phyloP scores from a whole-genome alignment of 2,888 invertebrate species.

The Thumatha senex region DNA sequence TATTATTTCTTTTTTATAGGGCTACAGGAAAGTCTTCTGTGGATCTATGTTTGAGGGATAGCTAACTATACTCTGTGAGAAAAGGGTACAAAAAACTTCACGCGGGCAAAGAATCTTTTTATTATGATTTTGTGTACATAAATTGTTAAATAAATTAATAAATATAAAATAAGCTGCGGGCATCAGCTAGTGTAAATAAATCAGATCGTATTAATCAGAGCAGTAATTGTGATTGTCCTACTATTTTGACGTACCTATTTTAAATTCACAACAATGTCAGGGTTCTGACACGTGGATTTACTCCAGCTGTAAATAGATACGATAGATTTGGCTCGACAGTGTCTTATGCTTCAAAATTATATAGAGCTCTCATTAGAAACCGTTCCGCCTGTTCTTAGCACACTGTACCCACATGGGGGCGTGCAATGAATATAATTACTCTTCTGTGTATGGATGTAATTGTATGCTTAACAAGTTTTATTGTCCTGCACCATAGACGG shows the following conservation, averaged over 20 bases:
- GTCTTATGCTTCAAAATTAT: slow-evolving; percentile 34
- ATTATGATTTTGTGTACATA: too few species aligned
- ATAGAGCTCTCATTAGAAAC: slow-evolving; percentile 42
- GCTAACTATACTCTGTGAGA: too few species aligned
- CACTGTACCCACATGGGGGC: slow-evolving; percentile 42
- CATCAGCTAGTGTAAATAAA: too few species aligned
- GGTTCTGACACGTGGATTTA: slow-evolving; percentile 46
- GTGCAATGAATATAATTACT: slow-evolving; percentile 61
- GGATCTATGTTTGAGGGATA: too few species aligned
- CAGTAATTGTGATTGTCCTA: too few species aligned
- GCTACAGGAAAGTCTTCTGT: too few species aligned
- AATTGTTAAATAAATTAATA: too few species aligned
- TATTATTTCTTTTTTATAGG: too few species aligned
- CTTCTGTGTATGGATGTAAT: slow-evolving; percentile 51
- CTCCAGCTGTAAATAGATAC: slow-evolving; percentile 39
- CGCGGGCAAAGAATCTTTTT: too few species aligned
- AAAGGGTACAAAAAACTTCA: too few species aligned
- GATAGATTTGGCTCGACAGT: slow-evolving; percentile 30
- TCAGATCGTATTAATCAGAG: too few species aligned
- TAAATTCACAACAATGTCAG: slow-evolving; percentile 49
- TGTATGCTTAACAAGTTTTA: slow-evolving; percentile 58
- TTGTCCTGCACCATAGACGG: slow-evolving; percentile 56
- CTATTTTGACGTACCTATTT: slow-evolving; percentile 47
- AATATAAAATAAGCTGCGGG: too few species aligned
- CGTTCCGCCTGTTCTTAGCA: slow-evolving; percentile 31